phyloP scores from a whole-genome alignment of 2,113 vertebrate genomes.

The Pygoscelis antarcticus region DNA sequence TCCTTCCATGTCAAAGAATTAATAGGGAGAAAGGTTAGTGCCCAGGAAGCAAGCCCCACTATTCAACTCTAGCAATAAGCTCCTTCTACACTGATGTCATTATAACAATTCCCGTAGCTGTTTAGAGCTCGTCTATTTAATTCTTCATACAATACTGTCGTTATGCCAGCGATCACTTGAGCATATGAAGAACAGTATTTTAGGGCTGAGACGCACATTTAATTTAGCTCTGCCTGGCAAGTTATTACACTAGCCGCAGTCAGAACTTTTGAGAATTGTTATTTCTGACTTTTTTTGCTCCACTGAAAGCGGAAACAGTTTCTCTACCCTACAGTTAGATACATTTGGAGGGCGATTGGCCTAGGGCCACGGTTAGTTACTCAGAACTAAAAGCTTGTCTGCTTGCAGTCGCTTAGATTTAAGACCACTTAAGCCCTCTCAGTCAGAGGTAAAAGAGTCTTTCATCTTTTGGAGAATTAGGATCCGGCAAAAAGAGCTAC shows the following conservation, averaged over 20 bases:
- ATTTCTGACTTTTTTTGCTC: background rate
- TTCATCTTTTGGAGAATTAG: background rate
- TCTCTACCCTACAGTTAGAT: background rate
- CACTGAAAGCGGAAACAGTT: background rate
- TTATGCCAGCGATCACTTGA: constrained; percentile 15
- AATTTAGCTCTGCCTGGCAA: background rate
- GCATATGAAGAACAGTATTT: background rate
- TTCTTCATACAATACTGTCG: constrained; percentile 7
- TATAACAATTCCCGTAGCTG: background rate
- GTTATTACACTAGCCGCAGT: background rate
- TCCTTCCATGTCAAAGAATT: constrained; percentile 42
- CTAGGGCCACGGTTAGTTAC: background rate
- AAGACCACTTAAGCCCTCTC: background rate
- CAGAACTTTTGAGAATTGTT: background rate
- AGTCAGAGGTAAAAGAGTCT: background rate
- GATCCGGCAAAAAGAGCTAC: background rate
- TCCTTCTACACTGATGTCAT: constrained; percentile 3
- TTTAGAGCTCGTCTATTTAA: constrained; percentile 5
- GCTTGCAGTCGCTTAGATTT: background rate
- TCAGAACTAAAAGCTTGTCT: background rate
- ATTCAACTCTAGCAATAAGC: constrained; percentile 31
- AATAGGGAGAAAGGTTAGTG: constrained; percentile 35
- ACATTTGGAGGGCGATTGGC: background rate
- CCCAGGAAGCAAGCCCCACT: constrained; percentile 26
- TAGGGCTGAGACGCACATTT: background rate